phyloP scores from a whole-genome alignment of 2,113 vertebrate species.

The Plecotus auritus region DNA sequence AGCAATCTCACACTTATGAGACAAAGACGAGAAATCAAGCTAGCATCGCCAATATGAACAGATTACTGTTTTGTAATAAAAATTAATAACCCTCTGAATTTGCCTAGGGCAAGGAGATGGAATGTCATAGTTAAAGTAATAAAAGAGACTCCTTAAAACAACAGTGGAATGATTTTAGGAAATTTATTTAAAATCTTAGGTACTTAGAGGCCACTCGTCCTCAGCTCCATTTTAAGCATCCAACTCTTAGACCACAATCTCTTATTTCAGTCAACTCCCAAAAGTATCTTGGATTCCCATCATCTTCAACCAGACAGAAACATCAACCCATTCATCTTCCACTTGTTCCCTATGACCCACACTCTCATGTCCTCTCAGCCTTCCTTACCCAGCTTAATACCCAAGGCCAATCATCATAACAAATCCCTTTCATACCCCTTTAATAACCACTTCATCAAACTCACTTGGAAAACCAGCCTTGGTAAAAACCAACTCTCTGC shows the following conservation, averaged over 20 bases:
- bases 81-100: neutral
- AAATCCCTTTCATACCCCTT: neutral
- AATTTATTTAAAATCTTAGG: neutral
- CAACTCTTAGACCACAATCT: neutral
- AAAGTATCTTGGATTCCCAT: neutral
- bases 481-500: neutral
- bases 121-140: neutral
- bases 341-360: neutral
- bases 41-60: neutral
- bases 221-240: neutral
- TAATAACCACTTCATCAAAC: neutral
- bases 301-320: neutral
- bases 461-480: neutral
- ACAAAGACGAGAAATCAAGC: neutral
- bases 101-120: constrained; percentile 1
- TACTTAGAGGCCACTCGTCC: neutral
- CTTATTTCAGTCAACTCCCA: neutral
- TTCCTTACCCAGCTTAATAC: neutral
- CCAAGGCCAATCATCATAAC: neutral
- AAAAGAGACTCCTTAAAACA: neutral
- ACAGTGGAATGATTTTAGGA: neutral
- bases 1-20: neutral
- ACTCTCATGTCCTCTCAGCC: neutral
- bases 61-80: neutral
- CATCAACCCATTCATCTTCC: neutral